These are phyloP conservation scores for Micromesistius poutassou DNA, from an alignment of 2,797 vertebrate genomes.

Conservation along the genomic window DNA sequence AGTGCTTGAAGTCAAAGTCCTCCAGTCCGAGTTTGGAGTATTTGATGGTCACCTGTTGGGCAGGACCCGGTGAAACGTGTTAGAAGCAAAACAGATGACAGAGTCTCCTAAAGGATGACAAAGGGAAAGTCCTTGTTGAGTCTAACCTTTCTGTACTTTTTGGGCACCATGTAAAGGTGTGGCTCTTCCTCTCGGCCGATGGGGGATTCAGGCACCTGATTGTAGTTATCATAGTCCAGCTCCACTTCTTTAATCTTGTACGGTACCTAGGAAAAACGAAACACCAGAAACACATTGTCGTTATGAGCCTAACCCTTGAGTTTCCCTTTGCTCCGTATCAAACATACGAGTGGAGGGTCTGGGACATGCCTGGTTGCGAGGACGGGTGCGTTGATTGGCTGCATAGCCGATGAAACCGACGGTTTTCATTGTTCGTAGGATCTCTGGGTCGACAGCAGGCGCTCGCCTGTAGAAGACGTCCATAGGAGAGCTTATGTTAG, in stretches of 20 bases:
- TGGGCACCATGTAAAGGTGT: slow-evolving; percentile 93
- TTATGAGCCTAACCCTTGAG: background rate
- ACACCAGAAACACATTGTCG: background rate
- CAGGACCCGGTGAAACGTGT: background rate
- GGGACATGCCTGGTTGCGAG: slow-evolving; percentile 85
- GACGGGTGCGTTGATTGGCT: slow-evolving; percentile 89
- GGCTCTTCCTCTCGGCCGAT: slow-evolving; percentile 93
- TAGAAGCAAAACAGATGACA: background rate
- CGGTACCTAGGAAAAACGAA: slow-evolving; percentile 77
- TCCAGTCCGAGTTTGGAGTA: slow-evolving; percentile 97
- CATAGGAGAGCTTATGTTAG: background rate
- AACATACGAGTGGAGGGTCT: background rate
- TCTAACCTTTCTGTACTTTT: slow-evolving; percentile 96
- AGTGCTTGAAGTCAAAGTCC: slow-evolving; percentile 99
- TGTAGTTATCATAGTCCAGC: slow-evolving; percentile 91
- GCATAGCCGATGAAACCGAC: slow-evolving; percentile 98
- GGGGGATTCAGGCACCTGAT: slow-evolving; percentile 90
- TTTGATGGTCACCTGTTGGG: slow-evolving; percentile 92
- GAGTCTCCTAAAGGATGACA: background rate
- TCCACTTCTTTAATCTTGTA: slow-evolving; percentile 92
- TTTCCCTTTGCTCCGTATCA: background rate
- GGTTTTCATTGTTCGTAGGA: slow-evolving; percentile 95
- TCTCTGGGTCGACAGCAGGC: slow-evolving; percentile 91
- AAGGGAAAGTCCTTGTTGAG: background rate
- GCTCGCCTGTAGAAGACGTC: slow-evolving; percentile 80